Conservation (phyloP, 2,113 vertebrate genomes). For the Petromus typicus region DNA sequence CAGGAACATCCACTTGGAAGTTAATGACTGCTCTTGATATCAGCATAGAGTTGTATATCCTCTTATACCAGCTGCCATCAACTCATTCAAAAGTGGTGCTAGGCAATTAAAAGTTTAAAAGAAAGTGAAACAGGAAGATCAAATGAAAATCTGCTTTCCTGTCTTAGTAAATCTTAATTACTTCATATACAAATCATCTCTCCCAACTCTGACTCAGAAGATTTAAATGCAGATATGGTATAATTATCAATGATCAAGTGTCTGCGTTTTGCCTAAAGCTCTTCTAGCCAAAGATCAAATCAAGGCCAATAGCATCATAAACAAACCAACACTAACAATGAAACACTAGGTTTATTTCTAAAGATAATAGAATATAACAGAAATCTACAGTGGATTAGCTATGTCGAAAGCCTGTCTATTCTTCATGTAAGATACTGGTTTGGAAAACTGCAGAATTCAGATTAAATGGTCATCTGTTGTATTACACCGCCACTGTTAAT, state of each 20-base stretch:
- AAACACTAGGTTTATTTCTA: neutral
- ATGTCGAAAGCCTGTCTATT: neutral
- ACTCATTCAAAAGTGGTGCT: neutral
- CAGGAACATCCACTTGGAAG: neutral
- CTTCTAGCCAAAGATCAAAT: slow-evolving; percentile 25
- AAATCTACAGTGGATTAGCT: neutral
- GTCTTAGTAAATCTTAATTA: neutral
- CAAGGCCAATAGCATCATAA: slow-evolving; percentile 18
- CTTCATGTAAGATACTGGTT: neutral
- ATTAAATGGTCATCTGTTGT: neutral
- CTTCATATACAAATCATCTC: slow-evolving; percentile 13
- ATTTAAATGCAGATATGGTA: neutral
- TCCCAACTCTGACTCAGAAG: neutral
- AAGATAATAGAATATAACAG: neutral
- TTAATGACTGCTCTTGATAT: neutral
- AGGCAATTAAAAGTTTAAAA: neutral
- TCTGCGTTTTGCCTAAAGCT: slow-evolving; percentile 4
- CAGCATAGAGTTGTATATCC: neutral
- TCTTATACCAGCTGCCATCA: neutral
- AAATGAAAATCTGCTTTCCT: neutral
- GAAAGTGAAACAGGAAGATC: neutral
- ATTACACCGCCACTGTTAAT: neutral
- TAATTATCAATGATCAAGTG: neutral
- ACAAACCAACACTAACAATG: neutral
- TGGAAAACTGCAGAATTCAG: neutral